Evolutionary conservation across 2,797 vertebrate species (phyloP).

Genomic region (Eulemur coronatus): DNA sequence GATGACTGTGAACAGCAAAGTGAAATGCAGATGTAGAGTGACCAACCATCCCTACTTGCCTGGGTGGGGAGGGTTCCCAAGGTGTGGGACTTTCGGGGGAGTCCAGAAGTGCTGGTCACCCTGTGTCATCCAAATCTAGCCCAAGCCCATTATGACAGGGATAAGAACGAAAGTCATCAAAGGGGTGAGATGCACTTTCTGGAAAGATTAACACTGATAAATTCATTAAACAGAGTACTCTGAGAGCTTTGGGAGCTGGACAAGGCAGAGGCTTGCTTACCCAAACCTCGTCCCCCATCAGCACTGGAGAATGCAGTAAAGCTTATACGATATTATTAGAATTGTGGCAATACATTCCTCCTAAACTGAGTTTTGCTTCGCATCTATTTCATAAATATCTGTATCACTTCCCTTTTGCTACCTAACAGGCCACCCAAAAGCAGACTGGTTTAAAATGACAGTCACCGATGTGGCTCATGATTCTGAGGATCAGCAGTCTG

Average conservation of each 20-base stretch:
- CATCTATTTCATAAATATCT: not conserved
- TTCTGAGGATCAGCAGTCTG: not conserved
- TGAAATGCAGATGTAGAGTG: fast-evolving
- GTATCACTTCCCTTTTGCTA: not conserved
- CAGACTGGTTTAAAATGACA: not conserved
- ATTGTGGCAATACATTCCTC: not conserved
- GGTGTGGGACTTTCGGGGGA: not conserved
- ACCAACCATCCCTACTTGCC: not conserved
- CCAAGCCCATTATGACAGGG: not conserved
- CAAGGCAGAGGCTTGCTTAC: not conserved
- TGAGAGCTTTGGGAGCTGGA: not conserved
- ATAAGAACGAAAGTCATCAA: not conserved
- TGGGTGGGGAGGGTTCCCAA: not conserved
- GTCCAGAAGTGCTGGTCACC: not conserved
- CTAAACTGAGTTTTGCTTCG: not conserved
- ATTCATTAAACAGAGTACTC: not conserved
- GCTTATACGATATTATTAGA: not conserved
- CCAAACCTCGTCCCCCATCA: not conserved
- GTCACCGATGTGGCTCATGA: not conserved
- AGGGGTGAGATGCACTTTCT: not conserved
- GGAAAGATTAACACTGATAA: not conserved
- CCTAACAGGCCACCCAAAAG: not conserved
- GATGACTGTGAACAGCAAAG: not conserved
- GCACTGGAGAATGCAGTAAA: not conserved
- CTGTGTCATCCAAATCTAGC: not conserved